Evolutionary conservation across 2,797 vertebrate species (phyloP).

Genomic region (Pelochelys cantorii): DNA sequence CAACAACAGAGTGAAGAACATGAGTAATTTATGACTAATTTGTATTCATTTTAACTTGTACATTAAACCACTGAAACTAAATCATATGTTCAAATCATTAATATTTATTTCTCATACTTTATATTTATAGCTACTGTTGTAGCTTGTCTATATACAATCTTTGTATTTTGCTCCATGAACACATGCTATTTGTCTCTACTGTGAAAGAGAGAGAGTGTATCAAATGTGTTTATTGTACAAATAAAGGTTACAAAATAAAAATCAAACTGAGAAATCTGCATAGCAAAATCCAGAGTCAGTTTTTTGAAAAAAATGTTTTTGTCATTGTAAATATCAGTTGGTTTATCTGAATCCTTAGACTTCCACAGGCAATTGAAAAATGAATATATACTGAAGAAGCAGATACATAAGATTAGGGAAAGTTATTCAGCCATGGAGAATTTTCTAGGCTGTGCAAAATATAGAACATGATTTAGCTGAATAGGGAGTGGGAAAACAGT

Average conservation of each 20-base stretch:
- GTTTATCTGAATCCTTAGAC: slow-evolving; percentile 35
- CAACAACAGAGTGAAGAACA: slow-evolving; percentile 23
- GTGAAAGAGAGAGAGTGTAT: slow-evolving; percentile 10
- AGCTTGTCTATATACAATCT: slow-evolving; percentile 3
- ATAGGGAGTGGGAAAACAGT: slow-evolving; percentile 45
- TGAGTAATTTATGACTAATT: slow-evolving; percentile 47
- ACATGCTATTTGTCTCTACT: slow-evolving; percentile 12
- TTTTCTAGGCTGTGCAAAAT: slow-evolving; percentile 39
- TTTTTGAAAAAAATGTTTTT: slow-evolving; percentile 52
- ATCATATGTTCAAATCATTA: slow-evolving; percentile 48
- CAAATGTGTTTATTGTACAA: slow-evolving; percentile 35
- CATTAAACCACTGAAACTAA: slow-evolving; percentile 30
- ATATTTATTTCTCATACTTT: slow-evolving; percentile 48
- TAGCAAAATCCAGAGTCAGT: slow-evolving; percentile 38
- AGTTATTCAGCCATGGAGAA: not conserved
- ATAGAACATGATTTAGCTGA: slow-evolving; percentile 33
- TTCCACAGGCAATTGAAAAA: slow-evolving; percentile 45
- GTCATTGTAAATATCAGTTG: slow-evolving; percentile 18
- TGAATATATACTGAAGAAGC: slow-evolving; percentile 47
- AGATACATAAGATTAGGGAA: slow-evolving; percentile 63
- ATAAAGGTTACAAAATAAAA: slow-evolving; percentile 46
- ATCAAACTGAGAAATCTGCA: slow-evolving; percentile 27
- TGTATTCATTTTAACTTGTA: slow-evolving; percentile 31
- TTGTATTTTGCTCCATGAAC: slow-evolving; percentile 4
- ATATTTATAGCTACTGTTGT: slow-evolving; percentile 6